phyloP scores from a whole-genome alignment of 2,888 invertebrate species.

The Serripes groenlandicus region DNA sequence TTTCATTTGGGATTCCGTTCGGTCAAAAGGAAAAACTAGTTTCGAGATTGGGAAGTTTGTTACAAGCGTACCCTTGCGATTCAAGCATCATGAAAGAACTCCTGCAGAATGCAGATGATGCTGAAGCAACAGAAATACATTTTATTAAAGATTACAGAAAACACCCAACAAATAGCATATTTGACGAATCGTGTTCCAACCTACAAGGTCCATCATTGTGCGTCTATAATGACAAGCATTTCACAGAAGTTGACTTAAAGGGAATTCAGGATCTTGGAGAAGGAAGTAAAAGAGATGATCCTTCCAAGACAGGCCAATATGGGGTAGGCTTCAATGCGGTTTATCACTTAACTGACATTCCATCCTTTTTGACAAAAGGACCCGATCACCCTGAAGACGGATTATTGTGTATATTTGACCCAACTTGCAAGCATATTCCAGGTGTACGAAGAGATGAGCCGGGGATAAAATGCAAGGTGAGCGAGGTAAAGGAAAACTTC shows the following conservation, averaged over 20 bases:
- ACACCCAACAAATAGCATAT: constrained; percentile 60
- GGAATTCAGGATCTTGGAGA: constrained; percentile 83
- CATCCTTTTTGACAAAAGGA: constrained; percentile 81
- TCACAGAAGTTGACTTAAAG: constrained; percentile 78
- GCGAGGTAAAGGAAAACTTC: constrained; percentile 57
- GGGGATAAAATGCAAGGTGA: constrained; percentile 66
- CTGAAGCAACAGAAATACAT: constrained; percentile 80
- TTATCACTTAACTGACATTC: constrained; percentile 85
- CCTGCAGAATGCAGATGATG: constrained; percentile 84
- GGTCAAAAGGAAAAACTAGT: constrained; percentile 83
- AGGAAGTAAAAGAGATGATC: constrained; percentile 81
- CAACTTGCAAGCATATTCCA: constrained; percentile 72
- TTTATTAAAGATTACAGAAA: constrained; percentile 79
- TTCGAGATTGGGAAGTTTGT: constrained; percentile 78
- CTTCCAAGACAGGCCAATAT: constrained; percentile 84
- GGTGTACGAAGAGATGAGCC: constrained; percentile 61
- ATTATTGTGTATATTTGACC: constrained; percentile 76
- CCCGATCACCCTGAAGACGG: constrained; percentile 61
- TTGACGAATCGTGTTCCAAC: constrained; percentile 70
- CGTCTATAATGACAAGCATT: constrained; percentile 83
- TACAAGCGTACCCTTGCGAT: constrained; percentile 82
- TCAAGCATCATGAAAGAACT: constrained; percentile 83
- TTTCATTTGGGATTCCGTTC: constrained; percentile 72
- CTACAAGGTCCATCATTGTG: constrained; percentile 84
- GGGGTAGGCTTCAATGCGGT: constrained; percentile 85